Conservation (phyloP, 2,797 vertebrate genomes). For the Rhinophrynus dorsalis region DNA sequence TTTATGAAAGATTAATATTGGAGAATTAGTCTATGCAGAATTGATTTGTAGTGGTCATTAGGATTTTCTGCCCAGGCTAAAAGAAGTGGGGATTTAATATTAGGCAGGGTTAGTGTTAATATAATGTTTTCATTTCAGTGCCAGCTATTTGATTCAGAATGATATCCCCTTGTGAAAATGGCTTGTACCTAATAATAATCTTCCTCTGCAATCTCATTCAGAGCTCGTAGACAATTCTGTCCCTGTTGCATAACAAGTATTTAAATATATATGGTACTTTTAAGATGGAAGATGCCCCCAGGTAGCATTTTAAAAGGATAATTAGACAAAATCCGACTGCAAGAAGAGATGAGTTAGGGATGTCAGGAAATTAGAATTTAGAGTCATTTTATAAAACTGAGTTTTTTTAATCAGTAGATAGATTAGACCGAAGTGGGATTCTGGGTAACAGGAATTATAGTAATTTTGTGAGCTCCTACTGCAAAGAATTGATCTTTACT, state of each 20-base stretch:
- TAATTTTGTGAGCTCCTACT: background rate
- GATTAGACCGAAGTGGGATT: background rate
- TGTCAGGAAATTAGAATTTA: constrained; percentile 15
- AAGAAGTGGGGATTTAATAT: too few relatives aligned
- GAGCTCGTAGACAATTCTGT: background rate
- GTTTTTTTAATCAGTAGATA: background rate
- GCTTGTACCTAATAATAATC: background rate
- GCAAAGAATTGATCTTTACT: too few relatives aligned
- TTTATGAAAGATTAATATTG: too few relatives aligned
- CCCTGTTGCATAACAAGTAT: background rate
- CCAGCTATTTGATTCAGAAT: background rate
- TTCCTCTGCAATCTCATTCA: background rate
- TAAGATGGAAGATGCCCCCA: background rate
- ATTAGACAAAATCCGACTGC: constrained; percentile 10
- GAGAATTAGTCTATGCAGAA: too few relatives aligned
- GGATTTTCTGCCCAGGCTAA: too few relatives aligned
- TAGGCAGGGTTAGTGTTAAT: too few relatives aligned
- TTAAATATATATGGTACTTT: constrained; percentile 2
- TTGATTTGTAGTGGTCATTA: too few relatives aligned
- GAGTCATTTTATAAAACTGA: background rate
- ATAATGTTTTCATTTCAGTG: too few relatives aligned
- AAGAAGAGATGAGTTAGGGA: background rate
- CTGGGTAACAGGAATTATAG: background rate
- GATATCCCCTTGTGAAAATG: background rate
- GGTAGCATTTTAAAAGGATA: constrained; percentile 28